These are phyloP conservation scores for Metalampra italica DNA, from an alignment of 2,888 invertebrate genomes.

Conservation along the genomic window DNA sequence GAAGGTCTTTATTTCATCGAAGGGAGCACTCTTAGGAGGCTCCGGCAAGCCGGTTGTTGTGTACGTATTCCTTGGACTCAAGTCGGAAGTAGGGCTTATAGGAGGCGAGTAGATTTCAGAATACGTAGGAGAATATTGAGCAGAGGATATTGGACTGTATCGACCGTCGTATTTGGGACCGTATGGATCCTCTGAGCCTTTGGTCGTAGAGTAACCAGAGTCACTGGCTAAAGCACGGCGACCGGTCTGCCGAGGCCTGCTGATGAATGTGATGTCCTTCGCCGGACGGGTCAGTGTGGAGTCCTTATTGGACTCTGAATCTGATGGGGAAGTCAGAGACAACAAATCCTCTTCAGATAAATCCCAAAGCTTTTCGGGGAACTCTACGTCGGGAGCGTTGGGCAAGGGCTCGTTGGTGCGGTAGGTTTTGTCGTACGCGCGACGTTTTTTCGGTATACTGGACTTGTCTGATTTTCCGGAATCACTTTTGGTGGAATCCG, in stretches of 20 bases:
- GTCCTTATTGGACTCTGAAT: slow-evolving; percentile 79
- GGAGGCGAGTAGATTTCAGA: slow-evolving; percentile 75
- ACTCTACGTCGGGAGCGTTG: slow-evolving; percentile 85
- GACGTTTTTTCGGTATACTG: slow-evolving; percentile 78
- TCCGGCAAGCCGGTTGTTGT: slow-evolving; percentile 64
- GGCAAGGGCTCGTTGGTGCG: slow-evolving; percentile 90
- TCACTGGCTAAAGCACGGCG: slow-evolving; percentile 76
- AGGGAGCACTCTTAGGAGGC: slow-evolving; percentile 62
- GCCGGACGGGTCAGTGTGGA: slow-evolving; percentile 77
- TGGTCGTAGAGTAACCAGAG: slow-evolving; percentile 62
- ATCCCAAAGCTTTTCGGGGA: slow-evolving; percentile 90
- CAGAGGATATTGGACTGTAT: slow-evolving; percentile 66
- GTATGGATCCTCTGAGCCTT: slow-evolving; percentile 66
- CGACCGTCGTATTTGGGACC: slow-evolving; percentile 55
- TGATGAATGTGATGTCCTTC: slow-evolving; percentile 80
- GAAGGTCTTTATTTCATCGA: slow-evolving; percentile 62
- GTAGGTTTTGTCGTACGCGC: slow-evolving; percentile 89
- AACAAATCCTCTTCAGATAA: slow-evolving; percentile 82
- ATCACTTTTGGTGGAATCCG: slow-evolving; percentile 73
- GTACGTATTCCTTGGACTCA: slow-evolving; percentile 60
- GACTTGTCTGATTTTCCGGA: slow-evolving; percentile 74
- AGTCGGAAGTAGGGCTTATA: slow-evolving; percentile 64
- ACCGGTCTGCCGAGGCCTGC: slow-evolving; percentile 78
- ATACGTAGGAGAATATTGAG: slow-evolving; percentile 64
- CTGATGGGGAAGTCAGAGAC: slow-evolving; percentile 75